Percentiles rank a stretch among this genome's conserved stretches.
Conservation (phyloP, 2,888 invertebrate genomes). For the Pachycephus smyrnensis region DNA sequence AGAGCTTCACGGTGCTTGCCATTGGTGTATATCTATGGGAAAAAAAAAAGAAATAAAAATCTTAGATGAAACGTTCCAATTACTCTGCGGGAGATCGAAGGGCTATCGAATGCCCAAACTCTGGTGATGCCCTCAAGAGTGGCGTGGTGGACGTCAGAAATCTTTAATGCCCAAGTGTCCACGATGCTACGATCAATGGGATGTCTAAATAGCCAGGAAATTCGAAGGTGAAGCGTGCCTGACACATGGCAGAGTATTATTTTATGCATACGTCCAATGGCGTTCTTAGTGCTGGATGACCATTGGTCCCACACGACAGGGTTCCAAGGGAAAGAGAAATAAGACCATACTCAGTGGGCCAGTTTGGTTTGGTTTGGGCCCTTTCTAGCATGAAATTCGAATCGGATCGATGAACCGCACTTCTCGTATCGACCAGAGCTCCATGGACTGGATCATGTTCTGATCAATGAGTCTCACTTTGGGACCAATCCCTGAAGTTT, state of each 20-base stretch:
- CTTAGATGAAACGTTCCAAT: not conserved
- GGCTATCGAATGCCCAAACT: not conserved
- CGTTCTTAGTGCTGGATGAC: not conserved
- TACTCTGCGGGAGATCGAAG: not conserved
- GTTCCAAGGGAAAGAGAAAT: conserved; percentile 14
- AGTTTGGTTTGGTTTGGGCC: not conserved
- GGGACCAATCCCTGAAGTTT: not conserved
- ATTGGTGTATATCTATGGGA: not conserved
- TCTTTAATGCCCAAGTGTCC: conserved; percentile 1
- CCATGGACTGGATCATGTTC: not conserved
- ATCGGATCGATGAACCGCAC: conserved; percentile 31
- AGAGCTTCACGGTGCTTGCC: not conserved
- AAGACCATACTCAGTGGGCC: conserved; percentile 16
- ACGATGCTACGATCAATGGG: not conserved
- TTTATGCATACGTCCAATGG: not conserved
- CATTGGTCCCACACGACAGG: conserved; percentile 19
- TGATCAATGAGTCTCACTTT: not conserved
- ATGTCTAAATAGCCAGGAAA: not conserved
- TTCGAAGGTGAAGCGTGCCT: conserved; percentile 12
- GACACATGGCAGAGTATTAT: conserved; percentile 5
- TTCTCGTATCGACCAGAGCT: conserved; percentile 29
- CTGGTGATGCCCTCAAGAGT: not conserved
- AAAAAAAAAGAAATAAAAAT: not conserved
- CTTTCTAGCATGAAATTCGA: conserved; percentile 28
- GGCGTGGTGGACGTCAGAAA: not conserved